A percentile compares a stretch with the other conserved stretches of the same genome.
Conservation (phyloP, 2,113 vertebrate genomes). For the Dinomys branickii region DNA sequence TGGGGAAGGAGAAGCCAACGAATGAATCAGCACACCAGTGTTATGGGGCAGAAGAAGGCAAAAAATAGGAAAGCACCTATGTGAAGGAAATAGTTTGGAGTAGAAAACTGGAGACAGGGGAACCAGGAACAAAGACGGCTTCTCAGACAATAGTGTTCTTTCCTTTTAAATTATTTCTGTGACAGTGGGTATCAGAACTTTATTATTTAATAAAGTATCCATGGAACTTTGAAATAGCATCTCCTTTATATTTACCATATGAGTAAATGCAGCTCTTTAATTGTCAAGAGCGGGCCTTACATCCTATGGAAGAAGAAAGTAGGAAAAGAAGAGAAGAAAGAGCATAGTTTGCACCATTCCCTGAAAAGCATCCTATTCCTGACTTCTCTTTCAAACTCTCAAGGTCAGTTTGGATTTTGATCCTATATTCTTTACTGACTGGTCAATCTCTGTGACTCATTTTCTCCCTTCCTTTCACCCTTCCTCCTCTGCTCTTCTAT, state of each 20-base stretch:
- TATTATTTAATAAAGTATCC: background rate
- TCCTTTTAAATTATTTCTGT: background rate
- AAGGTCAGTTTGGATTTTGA: conserved; percentile 41
- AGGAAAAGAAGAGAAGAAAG: background rate
- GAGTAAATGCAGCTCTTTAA: background rate
- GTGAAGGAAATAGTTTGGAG: background rate
- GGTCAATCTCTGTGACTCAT: background rate
- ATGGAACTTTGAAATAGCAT: background rate
- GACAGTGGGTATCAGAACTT: background rate
- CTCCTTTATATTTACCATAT: background rate
- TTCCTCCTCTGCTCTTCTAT: background rate
- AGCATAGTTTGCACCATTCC: background rate
- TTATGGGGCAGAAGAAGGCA: background rate
- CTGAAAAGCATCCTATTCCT: background rate
- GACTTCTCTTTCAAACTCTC: background rate
- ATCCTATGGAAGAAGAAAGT: fast-evolving
- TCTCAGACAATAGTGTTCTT: background rate
- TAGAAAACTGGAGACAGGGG: background rate
- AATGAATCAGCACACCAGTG: background rate
- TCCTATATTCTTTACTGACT: background rate
- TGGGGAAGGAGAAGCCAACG: background rate
- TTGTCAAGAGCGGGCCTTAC: background rate
- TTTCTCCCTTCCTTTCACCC: background rate
- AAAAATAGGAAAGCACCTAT: background rate
- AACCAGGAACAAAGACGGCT: background rate